Evolutionary conservation across 2,113 vertebrate species (phyloP).

Genomic region (Rallus limicola): DNA sequence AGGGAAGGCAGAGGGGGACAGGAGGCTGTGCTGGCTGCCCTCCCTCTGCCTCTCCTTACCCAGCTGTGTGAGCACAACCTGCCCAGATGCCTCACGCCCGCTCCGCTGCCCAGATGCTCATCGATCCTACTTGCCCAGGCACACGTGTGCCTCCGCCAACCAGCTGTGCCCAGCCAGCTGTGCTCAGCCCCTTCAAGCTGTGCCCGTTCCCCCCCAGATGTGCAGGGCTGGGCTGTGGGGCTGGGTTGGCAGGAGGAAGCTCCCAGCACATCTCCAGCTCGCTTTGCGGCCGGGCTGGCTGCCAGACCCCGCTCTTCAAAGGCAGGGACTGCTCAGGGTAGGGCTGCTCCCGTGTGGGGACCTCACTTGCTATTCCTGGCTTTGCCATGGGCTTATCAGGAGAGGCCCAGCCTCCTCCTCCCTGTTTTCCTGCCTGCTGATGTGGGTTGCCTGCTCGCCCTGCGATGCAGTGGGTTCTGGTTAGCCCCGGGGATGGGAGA

Average conservation of each 20-base stretch:
- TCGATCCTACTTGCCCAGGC: accelerated
- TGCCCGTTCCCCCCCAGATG: neutral
- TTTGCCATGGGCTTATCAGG: conserved; percentile 42
- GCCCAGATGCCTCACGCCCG: no score
- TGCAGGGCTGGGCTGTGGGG: accelerated
- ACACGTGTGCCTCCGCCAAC: accelerated
- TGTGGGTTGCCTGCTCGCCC: conserved; percentile 12
- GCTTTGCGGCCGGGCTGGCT: neutral
- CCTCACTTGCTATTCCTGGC: conserved; percentile 55
- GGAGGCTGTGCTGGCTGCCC: no score
- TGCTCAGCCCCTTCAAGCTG: neutral
- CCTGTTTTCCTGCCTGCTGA: neutral
- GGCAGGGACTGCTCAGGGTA: neutral
- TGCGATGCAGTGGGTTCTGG: neutral
- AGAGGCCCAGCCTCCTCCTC: conserved; percentile 22
- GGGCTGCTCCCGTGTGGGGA: neutral
- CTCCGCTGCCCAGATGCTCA: neutral
- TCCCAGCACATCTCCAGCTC: neutral
- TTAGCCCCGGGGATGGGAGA: conserved; percentile 37
- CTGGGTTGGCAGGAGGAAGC: neutral
- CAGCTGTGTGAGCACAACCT: neutral
- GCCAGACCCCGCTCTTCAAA: conserved; percentile 9
- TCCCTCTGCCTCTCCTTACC: neutral
- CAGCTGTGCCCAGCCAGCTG: neutral
- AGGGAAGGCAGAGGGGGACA: neutral